Evolutionary conservation across 2,888 invertebrate species (phyloP).

Genomic region (Cremastinae sp.): DNA sequence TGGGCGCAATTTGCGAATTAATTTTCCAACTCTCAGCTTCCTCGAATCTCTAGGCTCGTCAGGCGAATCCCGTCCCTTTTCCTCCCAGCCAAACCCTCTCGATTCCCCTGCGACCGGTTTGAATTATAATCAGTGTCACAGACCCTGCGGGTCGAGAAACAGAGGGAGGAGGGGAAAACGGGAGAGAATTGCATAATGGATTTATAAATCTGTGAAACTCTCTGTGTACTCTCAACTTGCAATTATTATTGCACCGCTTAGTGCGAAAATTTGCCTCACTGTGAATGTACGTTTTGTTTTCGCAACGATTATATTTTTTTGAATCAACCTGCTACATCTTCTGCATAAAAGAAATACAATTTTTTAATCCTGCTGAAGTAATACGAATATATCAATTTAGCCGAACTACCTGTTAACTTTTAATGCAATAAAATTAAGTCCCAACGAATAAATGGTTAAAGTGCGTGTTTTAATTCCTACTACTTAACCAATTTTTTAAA

Average conservation of each 20-base stretch:
- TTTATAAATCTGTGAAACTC: conserved; percentile 27
- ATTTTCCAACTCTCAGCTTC: conserved; percentile 65
- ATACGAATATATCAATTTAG: too few relatives aligned
- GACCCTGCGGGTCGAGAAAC: conserved; percentile 39
- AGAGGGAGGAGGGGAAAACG: not conserved
- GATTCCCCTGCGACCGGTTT: conserved; percentile 47
- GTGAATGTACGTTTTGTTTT: conserved; percentile 8
- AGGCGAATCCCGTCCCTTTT: conserved; percentile 65
- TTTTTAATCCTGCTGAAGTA: too few relatives aligned
- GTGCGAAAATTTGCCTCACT: conserved; percentile 22
- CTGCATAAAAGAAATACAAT: too few relatives aligned
- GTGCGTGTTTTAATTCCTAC: not conserved
- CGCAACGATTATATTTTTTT: too few relatives aligned
- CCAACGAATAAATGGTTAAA: conserved; percentile 14
- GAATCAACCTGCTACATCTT: too few relatives aligned
- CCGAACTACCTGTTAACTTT: conserved; percentile 39
- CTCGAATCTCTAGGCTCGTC: conserved; percentile 61
- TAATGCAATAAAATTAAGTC: conserved; percentile 7
- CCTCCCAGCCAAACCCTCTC: too few relatives aligned
- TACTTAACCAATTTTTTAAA: too few relatives aligned
- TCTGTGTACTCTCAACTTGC: conserved; percentile 12
- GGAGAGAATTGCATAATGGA: conserved; percentile 4
- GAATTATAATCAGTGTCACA: conserved; percentile 60
- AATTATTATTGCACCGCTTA: conserved; percentile 40
- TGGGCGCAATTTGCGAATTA: conserved; percentile 66